A percentile compares a stretch with the other conserved stretches of the same genome.
Evolutionary conservation across 1,140 invertebrate genomes (phyloP).

Genomic region (Microplitis mediator): DNA sequence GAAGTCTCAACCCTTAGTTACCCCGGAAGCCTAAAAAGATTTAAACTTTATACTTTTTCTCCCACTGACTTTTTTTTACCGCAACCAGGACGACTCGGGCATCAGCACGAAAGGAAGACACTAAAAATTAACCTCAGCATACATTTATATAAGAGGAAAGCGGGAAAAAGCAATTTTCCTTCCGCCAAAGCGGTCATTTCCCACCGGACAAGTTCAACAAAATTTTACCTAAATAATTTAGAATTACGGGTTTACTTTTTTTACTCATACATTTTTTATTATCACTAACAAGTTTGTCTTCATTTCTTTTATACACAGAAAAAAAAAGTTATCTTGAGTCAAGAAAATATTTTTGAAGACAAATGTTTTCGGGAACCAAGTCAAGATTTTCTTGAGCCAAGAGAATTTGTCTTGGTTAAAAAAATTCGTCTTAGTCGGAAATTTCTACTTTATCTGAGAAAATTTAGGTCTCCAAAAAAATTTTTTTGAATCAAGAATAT

Average conservation of each 20-base stretch:
- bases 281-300: background rate
- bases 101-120: conserved; percentile 28
- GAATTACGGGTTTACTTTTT: conserved; percentile 26
- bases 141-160: background rate
- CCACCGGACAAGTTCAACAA: conserved; percentile 38
- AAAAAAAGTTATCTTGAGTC: too few relatives aligned
- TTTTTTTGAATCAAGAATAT: too few relatives aligned
- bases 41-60: too few relatives aligned
- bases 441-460: too few relatives aligned
- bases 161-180: conserved; percentile 41
- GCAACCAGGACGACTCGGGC: conserved; percentile 43
- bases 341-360: too few relatives aligned
- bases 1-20: conserved; percentile 31
- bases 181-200: conserved; percentile 37
- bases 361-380: too few relatives aligned
- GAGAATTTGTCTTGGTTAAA: too few relatives aligned
- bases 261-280: conserved; percentile 2
- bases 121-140: conserved; percentile 29
- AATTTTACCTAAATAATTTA: conserved; percentile 48
- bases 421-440: too few relatives aligned
- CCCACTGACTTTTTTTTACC: background rate
- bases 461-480: too few relatives aligned
- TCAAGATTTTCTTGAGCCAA: too few relatives aligned
- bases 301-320: background rate
- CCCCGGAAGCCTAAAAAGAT: conserved; percentile 23